phyloP scores from a whole-genome alignment of 2,797 vertebrate species.

The Sebastes miniatus region DNA sequence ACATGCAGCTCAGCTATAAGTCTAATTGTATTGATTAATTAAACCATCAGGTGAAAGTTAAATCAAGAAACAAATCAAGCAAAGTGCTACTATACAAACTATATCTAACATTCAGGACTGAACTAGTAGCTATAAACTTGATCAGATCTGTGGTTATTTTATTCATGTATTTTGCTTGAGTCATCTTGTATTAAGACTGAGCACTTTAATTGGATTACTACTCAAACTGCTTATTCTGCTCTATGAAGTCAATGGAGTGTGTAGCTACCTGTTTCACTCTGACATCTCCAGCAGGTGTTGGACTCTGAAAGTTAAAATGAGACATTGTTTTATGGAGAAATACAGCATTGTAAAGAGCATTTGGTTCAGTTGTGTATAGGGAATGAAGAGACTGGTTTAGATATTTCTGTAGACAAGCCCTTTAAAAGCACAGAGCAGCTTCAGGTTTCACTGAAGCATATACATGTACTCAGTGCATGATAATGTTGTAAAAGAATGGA shows the following conservation, averaged over 20 bases:
- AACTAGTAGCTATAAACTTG: not conserved
- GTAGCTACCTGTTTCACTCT: constrained; percentile 81
- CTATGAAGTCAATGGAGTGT: constrained; percentile 20
- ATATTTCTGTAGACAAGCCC: not conserved
- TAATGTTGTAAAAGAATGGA: not conserved
- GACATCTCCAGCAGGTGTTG: constrained; percentile 85
- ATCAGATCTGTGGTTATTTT: not conserved
- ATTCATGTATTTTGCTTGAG: not conserved
- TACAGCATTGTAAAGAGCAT: not conserved
- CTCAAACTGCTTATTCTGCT: not conserved
- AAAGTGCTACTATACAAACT: not conserved
- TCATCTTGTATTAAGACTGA: not conserved
- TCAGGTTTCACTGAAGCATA: not conserved
- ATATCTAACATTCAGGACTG: not conserved
- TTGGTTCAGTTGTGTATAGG: not conserved
- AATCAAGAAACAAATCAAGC: not conserved
- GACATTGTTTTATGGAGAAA: constrained; percentile 50
- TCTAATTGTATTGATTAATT: not conserved
- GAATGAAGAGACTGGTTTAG: not conserved
- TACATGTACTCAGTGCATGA: not conserved
- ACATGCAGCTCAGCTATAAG: constrained; percentile 5
- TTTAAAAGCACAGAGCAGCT: not conserved
- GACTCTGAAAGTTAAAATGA: constrained; percentile 77
- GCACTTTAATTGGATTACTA: not conserved
- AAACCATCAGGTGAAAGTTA: not conserved